Conservation (phyloP, 2,888 invertebrate genomes). For the Cryptocephalus primarius region DNA sequence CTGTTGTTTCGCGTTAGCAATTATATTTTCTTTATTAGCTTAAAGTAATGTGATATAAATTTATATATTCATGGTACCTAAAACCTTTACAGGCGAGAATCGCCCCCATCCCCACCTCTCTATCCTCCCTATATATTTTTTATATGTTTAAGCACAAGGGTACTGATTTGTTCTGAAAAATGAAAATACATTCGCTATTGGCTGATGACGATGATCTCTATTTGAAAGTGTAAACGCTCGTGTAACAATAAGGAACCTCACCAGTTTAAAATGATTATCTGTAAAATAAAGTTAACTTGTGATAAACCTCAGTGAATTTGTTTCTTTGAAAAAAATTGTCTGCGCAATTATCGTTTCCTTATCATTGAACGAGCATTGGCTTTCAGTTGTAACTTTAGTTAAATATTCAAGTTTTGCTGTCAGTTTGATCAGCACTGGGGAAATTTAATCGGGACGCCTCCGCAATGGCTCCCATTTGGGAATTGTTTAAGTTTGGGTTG, state of each 20-base stretch:
- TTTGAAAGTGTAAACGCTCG: neutral
- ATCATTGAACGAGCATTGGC: too few relatives aligned
- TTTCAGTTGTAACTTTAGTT: too few relatives aligned
- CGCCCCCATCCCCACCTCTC: constrained; percentile 10
- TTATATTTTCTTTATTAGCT: constrained; percentile 11
- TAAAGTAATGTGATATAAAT: constrained; percentile 31
- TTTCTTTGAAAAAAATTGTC: constrained; percentile 1
- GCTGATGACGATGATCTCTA: constrained; percentile 26
- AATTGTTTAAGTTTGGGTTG: too few relatives aligned
- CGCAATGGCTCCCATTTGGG: too few relatives aligned
- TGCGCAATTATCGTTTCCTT: too few relatives aligned
- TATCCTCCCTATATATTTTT: constrained; percentile 7
- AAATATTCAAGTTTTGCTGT: too few relatives aligned
- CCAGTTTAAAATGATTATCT: neutral
- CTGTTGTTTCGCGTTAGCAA: neutral
- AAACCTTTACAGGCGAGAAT: constrained; percentile 10
- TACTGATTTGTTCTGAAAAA: constrained; percentile 28
- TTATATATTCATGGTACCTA: constrained; percentile 29
- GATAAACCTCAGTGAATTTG: constrained; percentile 1
- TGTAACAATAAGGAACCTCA: too few relatives aligned
- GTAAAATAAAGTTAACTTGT: neutral
- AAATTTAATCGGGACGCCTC: too few relatives aligned
- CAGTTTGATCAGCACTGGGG: too few relatives aligned
- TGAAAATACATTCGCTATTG: constrained; percentile 23
- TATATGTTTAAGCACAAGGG: constrained; percentile 27